Base-by-base conservation (phyloP, 35 echinoderm and acorn worm species). In the Hemicentrotus pulcherrimus region DNA sequence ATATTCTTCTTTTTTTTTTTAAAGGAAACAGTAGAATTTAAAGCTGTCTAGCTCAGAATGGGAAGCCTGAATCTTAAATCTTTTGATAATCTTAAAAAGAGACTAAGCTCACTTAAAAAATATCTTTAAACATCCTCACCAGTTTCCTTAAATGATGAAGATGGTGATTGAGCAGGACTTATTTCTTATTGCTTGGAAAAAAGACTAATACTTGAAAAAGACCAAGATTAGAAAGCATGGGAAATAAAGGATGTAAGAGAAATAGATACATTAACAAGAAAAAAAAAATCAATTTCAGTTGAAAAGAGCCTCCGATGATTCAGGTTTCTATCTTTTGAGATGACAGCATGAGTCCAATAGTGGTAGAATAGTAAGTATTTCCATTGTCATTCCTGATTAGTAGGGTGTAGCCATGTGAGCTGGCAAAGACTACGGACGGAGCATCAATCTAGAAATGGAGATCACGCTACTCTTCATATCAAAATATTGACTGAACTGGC, bases 401-500 rank as follows among this genome's bases (percentile, higher is more conserved):
- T 5, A 28, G 65, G 65, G 19, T 78, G 65, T 78, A 78, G 65
- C 24, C 65, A 78, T 78, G 65, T 78, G 65, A 78, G 19, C 2
- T 2, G 24, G 6, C 65, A 78, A 78, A 28, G 65, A 78, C 65
- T 78, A 28, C 65, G 19, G 19, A 78, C 65, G 22, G 65, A 78
- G 65, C 19, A 78, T 78, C 65, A 78, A 78, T 78, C 65, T 78
- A 4, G 65, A 78, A n/a, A 78, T 78, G 65, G 65, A 78, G 65
- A 78, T 78, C 65, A 78, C 65, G 65, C 65, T 78, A 78, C 65
- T 78, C 65, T 78, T 78, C 65, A 78, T 78, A 78, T 78, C 65
- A 78, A 78, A 78, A 78, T 78, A 78, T 78, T 78, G 65, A 78
- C 65, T 22, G 65, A 78, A 28, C 22, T n/a, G 19, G 65, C 65